Conservation (phyloP, 1,140 invertebrate genomes). For the Cyphomyrmex costatus region DNA sequence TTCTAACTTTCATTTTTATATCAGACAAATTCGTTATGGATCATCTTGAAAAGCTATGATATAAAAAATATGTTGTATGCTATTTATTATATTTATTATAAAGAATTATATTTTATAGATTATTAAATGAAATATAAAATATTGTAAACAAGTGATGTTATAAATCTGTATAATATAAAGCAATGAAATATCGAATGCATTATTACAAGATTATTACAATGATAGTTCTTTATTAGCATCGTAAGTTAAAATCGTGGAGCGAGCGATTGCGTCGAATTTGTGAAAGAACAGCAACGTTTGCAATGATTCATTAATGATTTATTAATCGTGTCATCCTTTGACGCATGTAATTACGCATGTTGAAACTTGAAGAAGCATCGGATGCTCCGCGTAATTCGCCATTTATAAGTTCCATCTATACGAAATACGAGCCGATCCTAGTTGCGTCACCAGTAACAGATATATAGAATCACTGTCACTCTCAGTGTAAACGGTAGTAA, state of each 20-base stretch:
- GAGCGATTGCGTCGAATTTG: not conserved
- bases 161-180: not conserved
- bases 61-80: not conserved
- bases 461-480: slow-evolving; percentile 77
- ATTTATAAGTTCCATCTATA: slow-evolving; percentile 61
- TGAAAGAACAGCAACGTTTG: not conserved
- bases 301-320: slow-evolving; percentile 40
- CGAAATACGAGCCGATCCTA: slow-evolving; percentile 67
- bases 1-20: not conserved
- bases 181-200: not conserved
- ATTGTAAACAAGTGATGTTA: not conserved
- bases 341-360: slow-evolving; percentile 16
- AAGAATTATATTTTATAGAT: not conserved
- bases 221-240: not conserved
- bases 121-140: not conserved
- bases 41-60: not conserved
- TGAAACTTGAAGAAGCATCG: slow-evolving; percentile 28
- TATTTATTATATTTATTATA: not conserved
- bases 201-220: too few species aligned
- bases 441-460: slow-evolving; percentile 72
- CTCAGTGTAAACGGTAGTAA: slow-evolving; percentile 69
- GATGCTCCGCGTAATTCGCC: slow-evolving; percentile 19
- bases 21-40: not conserved
- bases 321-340: slow-evolving; percentile 5
- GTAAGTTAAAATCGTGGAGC: not conserved